phyloP scores from a whole-genome alignment of 2,113 vertebrate species.

The Catharus minimus region DNA sequence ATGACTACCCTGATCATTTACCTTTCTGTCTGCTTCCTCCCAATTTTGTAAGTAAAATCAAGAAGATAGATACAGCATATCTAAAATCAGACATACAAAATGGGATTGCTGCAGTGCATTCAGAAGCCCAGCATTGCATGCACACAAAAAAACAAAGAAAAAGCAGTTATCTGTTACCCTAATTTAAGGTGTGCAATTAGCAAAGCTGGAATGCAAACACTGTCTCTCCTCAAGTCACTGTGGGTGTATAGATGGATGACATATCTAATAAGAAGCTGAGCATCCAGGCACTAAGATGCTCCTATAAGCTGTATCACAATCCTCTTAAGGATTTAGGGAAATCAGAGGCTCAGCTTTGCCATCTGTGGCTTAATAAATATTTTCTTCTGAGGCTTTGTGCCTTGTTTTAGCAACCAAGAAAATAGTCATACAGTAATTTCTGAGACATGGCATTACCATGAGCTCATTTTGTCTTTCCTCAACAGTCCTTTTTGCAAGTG shows the following conservation, averaged over 20 bases:
- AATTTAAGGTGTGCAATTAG: conserved; percentile 50
- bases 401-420: conserved; percentile 58
- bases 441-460: not conserved
- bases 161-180: not conserved
- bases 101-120: not conserved
- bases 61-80: not conserved
- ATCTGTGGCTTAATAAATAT: conserved; percentile 71
- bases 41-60: not conserved
- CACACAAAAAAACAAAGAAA: not conserved
- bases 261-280: conserved; percentile 58
- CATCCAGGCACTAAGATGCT: conserved; percentile 65
- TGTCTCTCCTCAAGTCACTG: not conserved
- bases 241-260: conserved; percentile 32
- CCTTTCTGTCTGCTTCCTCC: not conserved
- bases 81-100: not conserved
- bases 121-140: not conserved
- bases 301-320: conserved; percentile 61
- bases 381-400: conserved; percentile 41
- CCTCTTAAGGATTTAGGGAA: conserved; percentile 74
- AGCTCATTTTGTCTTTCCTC: not conserved
- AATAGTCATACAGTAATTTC: not conserved
- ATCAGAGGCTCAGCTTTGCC: conserved; percentile 67
- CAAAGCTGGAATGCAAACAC: conserved; percentile 24
- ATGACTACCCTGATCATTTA: not conserved
- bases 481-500: not conserved